Evolutionary conservation across 2,113 vertebrate species (phyloP).

Genomic region (Mugil cephalus): DNA sequence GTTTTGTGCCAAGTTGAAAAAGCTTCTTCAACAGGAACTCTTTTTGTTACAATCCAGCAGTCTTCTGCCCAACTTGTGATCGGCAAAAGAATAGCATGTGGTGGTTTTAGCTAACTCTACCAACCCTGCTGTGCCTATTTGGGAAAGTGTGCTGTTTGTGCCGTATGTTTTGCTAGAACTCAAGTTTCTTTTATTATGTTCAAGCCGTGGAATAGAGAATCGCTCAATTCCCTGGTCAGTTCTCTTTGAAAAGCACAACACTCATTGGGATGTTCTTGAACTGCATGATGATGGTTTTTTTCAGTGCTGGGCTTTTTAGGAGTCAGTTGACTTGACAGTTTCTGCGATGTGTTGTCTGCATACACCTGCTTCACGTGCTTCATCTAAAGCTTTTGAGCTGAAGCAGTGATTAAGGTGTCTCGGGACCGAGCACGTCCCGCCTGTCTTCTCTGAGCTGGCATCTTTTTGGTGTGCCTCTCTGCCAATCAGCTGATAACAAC

Average conservation of each 20-base stretch:
- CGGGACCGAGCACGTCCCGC: conserved; percentile 29
- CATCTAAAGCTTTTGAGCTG: conserved; percentile 16
- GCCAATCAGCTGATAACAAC: conserved; percentile 70
- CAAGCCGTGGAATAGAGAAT: no score
- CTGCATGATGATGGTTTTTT: neutral
- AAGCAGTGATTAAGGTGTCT: conserved; percentile 31
- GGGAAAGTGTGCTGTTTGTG: neutral
- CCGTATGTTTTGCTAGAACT: neutral
- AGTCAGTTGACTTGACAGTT: neutral
- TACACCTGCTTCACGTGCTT: conserved; percentile 10
- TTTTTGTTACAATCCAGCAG: neutral
- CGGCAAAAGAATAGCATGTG: neutral
- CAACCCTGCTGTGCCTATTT: neutral
- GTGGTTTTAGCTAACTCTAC: neutral
- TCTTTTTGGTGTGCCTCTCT: conserved; percentile 45
- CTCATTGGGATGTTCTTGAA: neutral
- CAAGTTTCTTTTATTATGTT: neutral
- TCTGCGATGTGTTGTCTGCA: neutral
- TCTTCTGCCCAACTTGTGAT: neutral
- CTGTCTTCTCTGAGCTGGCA: conserved; percentile 36
- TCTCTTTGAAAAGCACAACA: neutral
- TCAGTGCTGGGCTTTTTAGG: no score
- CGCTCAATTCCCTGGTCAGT: no score
- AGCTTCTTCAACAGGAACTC: neutral
- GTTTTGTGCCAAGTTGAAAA: neutral